Conservation (phyloP, 2,888 invertebrate species). For the Rhagium mordax region DNA sequence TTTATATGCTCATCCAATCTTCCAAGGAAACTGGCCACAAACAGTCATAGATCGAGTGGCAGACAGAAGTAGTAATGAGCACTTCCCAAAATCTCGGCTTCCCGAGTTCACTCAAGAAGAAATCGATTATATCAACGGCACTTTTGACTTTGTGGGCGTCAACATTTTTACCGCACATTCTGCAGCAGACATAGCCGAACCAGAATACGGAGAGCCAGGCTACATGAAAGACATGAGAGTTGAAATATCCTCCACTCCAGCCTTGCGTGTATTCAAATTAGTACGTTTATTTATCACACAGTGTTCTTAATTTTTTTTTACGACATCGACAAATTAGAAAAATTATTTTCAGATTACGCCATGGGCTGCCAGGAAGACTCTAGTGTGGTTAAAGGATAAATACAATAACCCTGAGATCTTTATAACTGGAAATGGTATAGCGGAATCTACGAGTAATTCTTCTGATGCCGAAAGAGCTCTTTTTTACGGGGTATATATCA, state of each 20-base stretch:
- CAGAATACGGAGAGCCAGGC: constrained; percentile 10
- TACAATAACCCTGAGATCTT: constrained; percentile 53
- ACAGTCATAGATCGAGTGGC: constrained; percentile 76
- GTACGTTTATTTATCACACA: background rate
- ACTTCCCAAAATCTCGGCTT: constrained; percentile 74
- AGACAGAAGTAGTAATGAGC: constrained; percentile 69
- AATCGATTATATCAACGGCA: constrained; percentile 74
- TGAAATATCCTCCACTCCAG: background rate
- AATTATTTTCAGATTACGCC: constrained; percentile 8
- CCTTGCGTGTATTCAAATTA: constrained; percentile 4
- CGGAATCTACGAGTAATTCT: background rate
- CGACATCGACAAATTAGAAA: no score
- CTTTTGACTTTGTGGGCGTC: constrained; percentile 82
- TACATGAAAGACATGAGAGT: constrained; percentile 25
- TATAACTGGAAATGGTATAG: constrained; percentile 76
- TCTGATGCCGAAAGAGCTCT: no score
- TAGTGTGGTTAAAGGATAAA: background rate
- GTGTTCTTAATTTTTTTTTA: background rate
- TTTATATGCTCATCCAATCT: constrained; percentile 73
- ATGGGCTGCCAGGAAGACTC: background rate
- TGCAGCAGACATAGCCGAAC: constrained; percentile 51
- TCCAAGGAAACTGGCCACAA: constrained; percentile 77
- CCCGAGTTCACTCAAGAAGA: constrained; percentile 77
- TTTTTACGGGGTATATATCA: no score
- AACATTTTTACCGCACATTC: constrained; percentile 79